Conservation (phyloP, 2,113 vertebrate genomes). For the Gracilinanus agilis region DNA sequence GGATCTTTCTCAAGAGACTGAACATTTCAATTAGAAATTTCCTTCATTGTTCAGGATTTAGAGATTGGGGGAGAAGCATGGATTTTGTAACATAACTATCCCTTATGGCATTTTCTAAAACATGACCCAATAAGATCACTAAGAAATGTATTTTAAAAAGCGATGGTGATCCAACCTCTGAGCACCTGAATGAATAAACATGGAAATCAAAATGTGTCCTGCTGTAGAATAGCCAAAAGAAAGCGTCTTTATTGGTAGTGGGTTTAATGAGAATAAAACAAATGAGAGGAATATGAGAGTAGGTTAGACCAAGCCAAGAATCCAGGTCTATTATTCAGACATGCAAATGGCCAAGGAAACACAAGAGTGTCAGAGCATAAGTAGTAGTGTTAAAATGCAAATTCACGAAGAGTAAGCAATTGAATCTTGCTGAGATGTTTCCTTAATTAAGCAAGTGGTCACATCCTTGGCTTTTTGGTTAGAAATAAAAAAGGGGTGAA, state of each 20-base stretch:
- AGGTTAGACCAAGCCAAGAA: background rate
- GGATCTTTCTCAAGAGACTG: background rate
- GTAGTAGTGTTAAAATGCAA: background rate
- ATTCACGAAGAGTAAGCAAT: background rate
- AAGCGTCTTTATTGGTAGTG: background rate
- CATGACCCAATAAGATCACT: background rate
- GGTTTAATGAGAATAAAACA: background rate
- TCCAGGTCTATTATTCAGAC: slow-evolving; percentile 3
- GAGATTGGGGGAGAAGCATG: background rate
- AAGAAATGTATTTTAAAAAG: background rate
- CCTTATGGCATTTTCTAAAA: background rate
- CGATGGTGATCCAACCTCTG: background rate
- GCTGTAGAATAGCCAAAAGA: background rate
- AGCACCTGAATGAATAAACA: background rate
- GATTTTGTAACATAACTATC: background rate
- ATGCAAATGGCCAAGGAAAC: background rate
- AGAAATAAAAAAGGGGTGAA: background rate
- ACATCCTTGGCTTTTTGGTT: background rate
- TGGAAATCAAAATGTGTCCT: background rate
- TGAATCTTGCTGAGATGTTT: background rate
- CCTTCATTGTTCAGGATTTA: background rate
- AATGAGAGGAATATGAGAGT: background rate
- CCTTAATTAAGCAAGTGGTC: background rate
- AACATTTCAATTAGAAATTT: background rate
- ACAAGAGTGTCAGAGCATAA: background rate